These are phyloP conservation scores for Gracilinanus agilis DNA, from an alignment of 2,113 vertebrate genomes.

Conservation along the genomic window DNA sequence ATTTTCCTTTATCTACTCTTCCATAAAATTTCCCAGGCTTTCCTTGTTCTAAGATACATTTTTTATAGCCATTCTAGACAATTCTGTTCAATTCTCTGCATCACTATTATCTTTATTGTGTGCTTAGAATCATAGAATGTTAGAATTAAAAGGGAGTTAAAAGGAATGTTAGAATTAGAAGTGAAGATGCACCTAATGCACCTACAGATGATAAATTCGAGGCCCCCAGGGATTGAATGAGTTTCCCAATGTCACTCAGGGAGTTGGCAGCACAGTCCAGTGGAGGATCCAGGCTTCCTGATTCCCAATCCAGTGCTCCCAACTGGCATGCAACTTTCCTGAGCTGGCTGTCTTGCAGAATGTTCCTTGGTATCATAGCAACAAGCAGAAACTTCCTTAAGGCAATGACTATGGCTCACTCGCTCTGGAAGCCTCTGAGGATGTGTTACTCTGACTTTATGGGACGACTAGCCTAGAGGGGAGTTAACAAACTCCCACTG, in stretches of 20 bases:
- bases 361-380: constrained; percentile 78
- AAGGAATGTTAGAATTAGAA: neutral
- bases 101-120: neutral
- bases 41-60: constrained; percentile 28
- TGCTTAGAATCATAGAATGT: neutral
- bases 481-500: accelerated
- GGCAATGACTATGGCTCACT: neutral
- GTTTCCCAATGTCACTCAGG: neutral
- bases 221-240: neutral
- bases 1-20: neutral
- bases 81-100: neutral
- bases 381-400: constrained; percentile 65
- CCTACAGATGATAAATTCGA: neutral
- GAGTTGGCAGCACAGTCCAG: neutral
- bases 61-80: constrained; percentile 35
- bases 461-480: neutral
- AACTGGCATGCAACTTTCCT: neutral
- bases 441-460: neutral
- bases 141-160: neutral
- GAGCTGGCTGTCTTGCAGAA: neutral
- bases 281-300: neutral
- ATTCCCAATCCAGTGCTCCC: neutral
- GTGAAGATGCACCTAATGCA: neutral
- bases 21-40: constrained; percentile 2
- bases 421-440: neutral